Evolutionary conservation across 2,888 invertebrate species (phyloP).

Genomic region (Gastracanthus pulcherrimus): DNA sequence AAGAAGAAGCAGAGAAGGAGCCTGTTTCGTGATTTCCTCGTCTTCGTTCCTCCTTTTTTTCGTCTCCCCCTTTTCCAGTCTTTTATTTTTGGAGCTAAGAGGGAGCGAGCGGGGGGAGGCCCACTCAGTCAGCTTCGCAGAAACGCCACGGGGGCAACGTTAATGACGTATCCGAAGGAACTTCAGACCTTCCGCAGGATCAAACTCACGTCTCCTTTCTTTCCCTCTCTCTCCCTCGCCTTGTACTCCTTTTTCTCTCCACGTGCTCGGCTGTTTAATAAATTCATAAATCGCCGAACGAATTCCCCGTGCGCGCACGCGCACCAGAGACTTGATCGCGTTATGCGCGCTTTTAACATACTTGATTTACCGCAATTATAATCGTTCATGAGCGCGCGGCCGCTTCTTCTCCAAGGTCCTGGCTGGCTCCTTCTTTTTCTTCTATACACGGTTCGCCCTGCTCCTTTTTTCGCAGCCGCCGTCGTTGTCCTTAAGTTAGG

Average conservation of each 20-base stretch:
- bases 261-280: constrained; percentile 55
- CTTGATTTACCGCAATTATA: constrained; percentile 55
- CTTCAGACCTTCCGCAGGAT: constrained; percentile 45
- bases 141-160: constrained; percentile 68
- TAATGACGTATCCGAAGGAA: constrained; percentile 73
- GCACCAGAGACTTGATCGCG: too few relatives aligned
- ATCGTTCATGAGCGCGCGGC: constrained; percentile 26
- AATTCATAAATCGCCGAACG: constrained; percentile 59
- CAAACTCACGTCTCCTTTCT: constrained; percentile 37
- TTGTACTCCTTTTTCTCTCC: too few relatives aligned
- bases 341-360: constrained; percentile 28
- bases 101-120: neutral
- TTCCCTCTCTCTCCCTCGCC: constrained; percentile 6
- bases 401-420: neutral
- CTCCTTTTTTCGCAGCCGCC: neutral
- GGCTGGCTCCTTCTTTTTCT: neutral
- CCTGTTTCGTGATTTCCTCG: constrained; percentile 64
- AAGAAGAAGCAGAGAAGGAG: constrained; percentile 19
- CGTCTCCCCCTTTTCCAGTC: neutral
- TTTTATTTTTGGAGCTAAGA: constrained; percentile 12
- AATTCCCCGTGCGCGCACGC: constrained; percentile 5
- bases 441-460: neutral
- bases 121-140: constrained; percentile 65
- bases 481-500: too few relatives aligned
- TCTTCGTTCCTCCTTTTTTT: constrained; percentile 32